Base-by-base conservation (phyloP, 2,113 vertebrate genomes). In the Lepus americanus region DNA sequence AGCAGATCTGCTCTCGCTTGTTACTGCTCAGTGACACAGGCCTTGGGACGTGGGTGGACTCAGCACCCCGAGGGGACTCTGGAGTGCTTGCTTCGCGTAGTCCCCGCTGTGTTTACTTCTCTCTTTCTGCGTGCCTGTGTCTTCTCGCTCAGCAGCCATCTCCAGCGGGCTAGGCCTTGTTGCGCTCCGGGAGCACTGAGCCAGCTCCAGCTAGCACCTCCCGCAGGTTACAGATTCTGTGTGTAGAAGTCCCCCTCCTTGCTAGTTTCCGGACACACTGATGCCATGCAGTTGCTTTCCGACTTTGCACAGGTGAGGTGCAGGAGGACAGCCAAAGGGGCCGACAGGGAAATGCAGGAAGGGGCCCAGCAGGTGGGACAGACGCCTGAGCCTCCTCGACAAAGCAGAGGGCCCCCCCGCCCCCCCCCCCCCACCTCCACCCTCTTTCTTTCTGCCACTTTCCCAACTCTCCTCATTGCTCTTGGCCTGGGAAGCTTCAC, bases 111-210 rank as follows among this genome's bases (percentile, higher is more conserved):
- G 27, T 13, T 49, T 17, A 9, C 9, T 39, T 53, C 1, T 36
- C 55, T 23, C 66, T 39, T 76, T 27, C 87, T 44, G 44, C 3
- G 5, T 9, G 22, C 3, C 0, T 3, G 10, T 51, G 16, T 9
- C 29, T 25, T 1, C 44, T 39, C 72, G 3, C 55, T 51, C 80
- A 27, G 4, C 22, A 33, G 8, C 2, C 44, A 29, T 0, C 2
- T 1, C 2, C 3, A 69, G n/a, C 1, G 12, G 22, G 7, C 11
- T 25, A 7, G 78, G 23, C 63, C 1, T 12, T 1, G 9, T 2
- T 67, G 20, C 3, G 36, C 44, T 4, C 67, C 0, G 39, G 69
- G 27, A 67, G 31, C 78, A 9, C 53, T 23, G 13, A 82, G 74
- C n/a, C 3, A 29, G n/a, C 2, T 0, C 20, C 9, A 23, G 6